A percentile compares a stretch with the other conserved stretches of the same genome.
These are phyloP conservation scores for Athene noctua DNA, from an alignment of 2,113 vertebrate genomes.

Conservation along the genomic window DNA sequence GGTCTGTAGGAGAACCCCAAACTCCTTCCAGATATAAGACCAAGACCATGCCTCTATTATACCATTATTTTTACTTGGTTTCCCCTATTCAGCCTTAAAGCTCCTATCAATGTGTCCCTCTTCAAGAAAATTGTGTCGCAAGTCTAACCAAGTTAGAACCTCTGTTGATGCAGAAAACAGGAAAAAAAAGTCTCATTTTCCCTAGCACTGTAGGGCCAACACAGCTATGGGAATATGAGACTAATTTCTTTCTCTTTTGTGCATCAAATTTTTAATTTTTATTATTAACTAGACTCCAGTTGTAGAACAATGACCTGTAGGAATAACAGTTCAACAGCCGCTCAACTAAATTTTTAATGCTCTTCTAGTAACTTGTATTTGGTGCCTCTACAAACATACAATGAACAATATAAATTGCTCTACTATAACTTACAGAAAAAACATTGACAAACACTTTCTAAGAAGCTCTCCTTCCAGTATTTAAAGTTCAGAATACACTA, in stretches of 20 bases:
- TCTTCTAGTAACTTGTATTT: neutral
- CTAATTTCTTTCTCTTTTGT: neutral
- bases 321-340: neutral
- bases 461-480: neutral
- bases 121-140: neutral
- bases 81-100: neutral
- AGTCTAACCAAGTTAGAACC: neutral
- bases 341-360: neutral
- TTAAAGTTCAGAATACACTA: neutral
- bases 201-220: neutral
- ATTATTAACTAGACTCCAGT: neutral
- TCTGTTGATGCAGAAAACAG: neutral
- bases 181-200: neutral
- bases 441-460: neutral
- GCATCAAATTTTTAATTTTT: neutral
- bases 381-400: neutral
- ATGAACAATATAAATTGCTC: neutral
- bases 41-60: neutral
- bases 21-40: neutral
- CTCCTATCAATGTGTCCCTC: neutral
- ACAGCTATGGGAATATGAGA: neutral
- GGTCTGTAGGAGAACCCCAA: neutral
- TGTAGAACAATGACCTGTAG: neutral
- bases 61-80: neutral
- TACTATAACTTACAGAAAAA: neutral